Evolutionary conservation across 1,140 invertebrate genomes (phyloP).

Genomic region (Solenopsis fugax): DNA sequence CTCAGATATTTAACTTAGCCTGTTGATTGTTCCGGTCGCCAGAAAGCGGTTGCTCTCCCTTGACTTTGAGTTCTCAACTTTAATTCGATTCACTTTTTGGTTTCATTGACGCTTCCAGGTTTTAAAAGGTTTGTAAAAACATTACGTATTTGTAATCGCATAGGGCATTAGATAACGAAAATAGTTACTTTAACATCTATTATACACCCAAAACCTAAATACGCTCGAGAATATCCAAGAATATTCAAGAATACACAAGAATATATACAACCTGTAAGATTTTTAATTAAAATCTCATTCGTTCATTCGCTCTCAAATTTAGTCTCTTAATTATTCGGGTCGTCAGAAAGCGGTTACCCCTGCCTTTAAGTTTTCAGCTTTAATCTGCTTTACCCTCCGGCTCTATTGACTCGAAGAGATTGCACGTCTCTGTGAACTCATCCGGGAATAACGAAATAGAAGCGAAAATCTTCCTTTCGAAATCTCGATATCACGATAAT

Average conservation of each 20-base stretch:
- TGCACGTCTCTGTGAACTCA: constrained; percentile 23
- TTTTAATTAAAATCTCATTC: constrained; percentile 50
- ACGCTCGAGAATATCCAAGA: neutral
- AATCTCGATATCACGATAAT: neutral
- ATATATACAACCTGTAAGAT: constrained; percentile 7
- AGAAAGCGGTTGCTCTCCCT: constrained; percentile 2
- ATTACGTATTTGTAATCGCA: neutral
- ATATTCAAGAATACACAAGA: neutral
- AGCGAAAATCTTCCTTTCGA: constrained; percentile 15
- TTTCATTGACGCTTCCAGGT: neutral
- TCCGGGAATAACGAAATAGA: constrained; percentile 18
- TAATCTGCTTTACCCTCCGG: constrained; percentile 30
- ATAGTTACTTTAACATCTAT: neutral
- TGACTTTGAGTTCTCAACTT: constrained; percentile 18
- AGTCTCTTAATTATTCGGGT: constrained; percentile 51
- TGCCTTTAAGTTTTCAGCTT: constrained; percentile 46
- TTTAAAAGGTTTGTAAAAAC: constrained; percentile 26
- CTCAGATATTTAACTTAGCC: constrained; percentile 32
- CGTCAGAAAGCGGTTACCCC: constrained; percentile 1
- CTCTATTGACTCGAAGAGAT: constrained; percentile 46
- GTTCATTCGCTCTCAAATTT: constrained; percentile 48
- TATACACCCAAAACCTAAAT: neutral
- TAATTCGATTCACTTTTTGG: constrained; percentile 19
- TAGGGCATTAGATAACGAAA: neutral
- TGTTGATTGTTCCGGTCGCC: constrained; percentile 40